A percentile compares a stretch with the other conserved stretches of the same genome.
Conservation (phyloP, 2,113 vertebrate species). For the Bettongia penicillata region DNA sequence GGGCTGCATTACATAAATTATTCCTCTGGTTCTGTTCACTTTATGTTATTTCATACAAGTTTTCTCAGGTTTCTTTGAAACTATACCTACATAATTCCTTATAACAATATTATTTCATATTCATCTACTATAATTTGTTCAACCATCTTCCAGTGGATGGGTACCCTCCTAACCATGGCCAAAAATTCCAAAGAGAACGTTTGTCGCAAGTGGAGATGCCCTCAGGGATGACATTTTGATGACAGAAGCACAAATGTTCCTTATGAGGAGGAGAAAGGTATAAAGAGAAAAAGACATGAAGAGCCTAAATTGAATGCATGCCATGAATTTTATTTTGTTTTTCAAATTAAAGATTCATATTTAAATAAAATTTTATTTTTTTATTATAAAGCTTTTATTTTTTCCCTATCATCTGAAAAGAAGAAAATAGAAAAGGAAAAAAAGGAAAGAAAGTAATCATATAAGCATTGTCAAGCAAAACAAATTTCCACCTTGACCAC, state of each 20-base stretch:
- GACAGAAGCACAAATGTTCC: neutral
- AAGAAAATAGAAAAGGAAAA: neutral
- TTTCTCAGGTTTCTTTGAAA: neutral
- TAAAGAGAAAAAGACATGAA: neutral
- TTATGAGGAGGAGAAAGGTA: neutral
- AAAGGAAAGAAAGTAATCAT: neutral
- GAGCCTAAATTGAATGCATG: neutral
- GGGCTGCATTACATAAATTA: neutral
- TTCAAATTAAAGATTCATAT: neutral
- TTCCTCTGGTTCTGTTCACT: neutral
- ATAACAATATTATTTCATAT: neutral
- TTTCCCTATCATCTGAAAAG: neutral
- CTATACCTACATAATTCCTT: neutral
- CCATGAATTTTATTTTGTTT: neutral
- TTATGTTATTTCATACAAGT: neutral
- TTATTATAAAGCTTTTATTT: neutral
- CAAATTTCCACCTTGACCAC: neutral
- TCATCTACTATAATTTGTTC: neutral
- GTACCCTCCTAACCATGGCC: neutral
- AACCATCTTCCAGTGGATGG: neutral
- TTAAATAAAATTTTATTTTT: neutral
- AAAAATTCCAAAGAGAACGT: neutral
- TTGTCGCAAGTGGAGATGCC: neutral
- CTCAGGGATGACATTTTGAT: neutral
- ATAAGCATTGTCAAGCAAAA: neutral